These are phyloP conservation scores for Plumapathes pennacea DNA, from an alignment of 92 coral and sea anemone species.

Conservation along the genomic window DNA sequence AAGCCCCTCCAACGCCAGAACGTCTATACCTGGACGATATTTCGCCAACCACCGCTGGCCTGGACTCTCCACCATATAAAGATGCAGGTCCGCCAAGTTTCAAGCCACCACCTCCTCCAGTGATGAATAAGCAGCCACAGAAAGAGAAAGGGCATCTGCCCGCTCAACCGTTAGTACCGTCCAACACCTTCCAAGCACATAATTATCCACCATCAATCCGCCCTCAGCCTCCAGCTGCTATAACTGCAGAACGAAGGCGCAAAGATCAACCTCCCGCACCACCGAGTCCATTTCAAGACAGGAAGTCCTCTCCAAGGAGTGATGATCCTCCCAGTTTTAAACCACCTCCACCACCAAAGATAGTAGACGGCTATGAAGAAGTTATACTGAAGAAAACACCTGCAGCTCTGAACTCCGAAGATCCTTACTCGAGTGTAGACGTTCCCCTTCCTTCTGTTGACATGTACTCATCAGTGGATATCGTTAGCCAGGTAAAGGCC, in stretches of 20 bases:
- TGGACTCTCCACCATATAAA: no score
- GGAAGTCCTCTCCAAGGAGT: neutral
- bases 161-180: no score
- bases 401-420: neutral
- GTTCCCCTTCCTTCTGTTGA: no score
- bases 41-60: neutral
- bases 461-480: no score
- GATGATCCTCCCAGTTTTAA: slow-evolving; percentile 17
- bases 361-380: slow-evolving; percentile 26
- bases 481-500: no score
- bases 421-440: slow-evolving; percentile 7
- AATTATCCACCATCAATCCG: no score
- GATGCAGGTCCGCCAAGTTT: slow-evolving; percentile 64
- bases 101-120: slow-evolving; percentile 55
- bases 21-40: slow-evolving; percentile 20
- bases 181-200: no score
- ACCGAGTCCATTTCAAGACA: slow-evolving; percentile 24
- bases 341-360: slow-evolving; percentile 36
- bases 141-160: no score
- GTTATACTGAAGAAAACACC: slow-evolving; percentile 1
- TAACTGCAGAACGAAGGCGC: no score
- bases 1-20: slow-evolving; percentile 16
- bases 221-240: no score
- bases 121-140: slow-evolving; percentile 2
- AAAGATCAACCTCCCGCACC: slow-evolving; percentile 22